Conservation (phyloP, 2,113 vertebrate genomes). For the Strix uralensis region DNA sequence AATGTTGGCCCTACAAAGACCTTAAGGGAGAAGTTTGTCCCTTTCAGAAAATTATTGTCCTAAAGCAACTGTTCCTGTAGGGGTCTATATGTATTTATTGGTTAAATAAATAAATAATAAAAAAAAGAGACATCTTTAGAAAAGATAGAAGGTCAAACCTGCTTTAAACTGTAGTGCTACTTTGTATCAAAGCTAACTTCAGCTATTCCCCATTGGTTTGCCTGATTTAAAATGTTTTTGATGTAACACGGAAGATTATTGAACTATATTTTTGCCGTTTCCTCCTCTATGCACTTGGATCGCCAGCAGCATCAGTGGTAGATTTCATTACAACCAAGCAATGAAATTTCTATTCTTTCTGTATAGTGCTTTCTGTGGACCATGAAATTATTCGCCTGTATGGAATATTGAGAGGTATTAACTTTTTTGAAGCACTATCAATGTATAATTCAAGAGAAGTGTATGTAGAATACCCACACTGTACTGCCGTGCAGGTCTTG, state of each 20-base stretch:
- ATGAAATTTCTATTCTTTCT: slow-evolving; percentile 26
- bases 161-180: not conserved
- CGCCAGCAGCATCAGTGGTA: not conserved
- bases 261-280: not conserved
- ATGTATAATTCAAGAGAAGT: slow-evolving; percentile 3
- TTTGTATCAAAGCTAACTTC: not conserved
- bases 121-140: not conserved
- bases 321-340: slow-evolving; percentile 28
- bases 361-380: slow-evolving; percentile 5
- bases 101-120: not conserved
- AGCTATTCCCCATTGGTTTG: not conserved
- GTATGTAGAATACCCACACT: not conserved
- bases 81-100: not conserved
- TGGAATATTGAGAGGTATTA: slow-evolving; percentile 9
- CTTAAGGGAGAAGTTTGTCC: not conserved
- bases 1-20: not conserved
- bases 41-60: not conserved
- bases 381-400: slow-evolving; percentile 17
- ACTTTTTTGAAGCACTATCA: not conserved
- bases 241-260: not conserved
- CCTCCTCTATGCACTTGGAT: not conserved
- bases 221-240: not conserved
- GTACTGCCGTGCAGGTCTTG: not conserved
- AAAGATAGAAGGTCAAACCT: not conserved
- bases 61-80: not conserved